A percentile compares a stretch with the other conserved stretches of the same genome.
These are phyloP conservation scores for Orcinus orca DNA, from an alignment of 2,113 vertebrate species.

Conservation along the genomic window DNA sequence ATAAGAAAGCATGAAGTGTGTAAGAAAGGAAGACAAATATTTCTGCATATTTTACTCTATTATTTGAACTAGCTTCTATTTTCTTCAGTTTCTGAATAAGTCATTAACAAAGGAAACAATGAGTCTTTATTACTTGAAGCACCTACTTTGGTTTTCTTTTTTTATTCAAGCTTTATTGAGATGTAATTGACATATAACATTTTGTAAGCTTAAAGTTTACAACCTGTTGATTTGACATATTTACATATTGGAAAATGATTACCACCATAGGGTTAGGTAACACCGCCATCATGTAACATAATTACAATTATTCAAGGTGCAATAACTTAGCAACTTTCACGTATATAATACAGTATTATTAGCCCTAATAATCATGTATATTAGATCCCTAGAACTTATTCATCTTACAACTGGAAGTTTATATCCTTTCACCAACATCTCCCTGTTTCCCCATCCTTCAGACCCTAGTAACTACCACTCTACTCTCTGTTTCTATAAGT, in stretches of 20 bases:
- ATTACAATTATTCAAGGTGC: neutral
- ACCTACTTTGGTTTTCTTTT: neutral
- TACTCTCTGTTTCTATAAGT: neutral
- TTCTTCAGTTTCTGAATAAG: neutral
- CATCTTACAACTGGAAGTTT: neutral
- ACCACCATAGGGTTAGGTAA: neutral
- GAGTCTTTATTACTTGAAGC: neutral
- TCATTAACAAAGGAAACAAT: neutral
- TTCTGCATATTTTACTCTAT: neutral
- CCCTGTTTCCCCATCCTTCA: neutral
- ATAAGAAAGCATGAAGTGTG: neutral
- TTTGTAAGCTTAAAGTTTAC: neutral
- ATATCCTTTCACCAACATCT: neutral
- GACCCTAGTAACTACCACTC: neutral
- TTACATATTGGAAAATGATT: neutral
- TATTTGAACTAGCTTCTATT: neutral
- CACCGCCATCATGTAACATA: neutral
- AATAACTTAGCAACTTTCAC: neutral
- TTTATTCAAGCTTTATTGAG: neutral
- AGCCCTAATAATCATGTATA: neutral
- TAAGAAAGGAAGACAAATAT: neutral
- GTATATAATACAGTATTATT: neutral
- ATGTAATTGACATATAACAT: neutral
- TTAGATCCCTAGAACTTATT: neutral
- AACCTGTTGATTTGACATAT: neutral